Percentiles rank a stretch among this genome's conserved stretches.
Conservation (phyloP, 2,797 vertebrate species). For the Chanos chanos region DNA sequence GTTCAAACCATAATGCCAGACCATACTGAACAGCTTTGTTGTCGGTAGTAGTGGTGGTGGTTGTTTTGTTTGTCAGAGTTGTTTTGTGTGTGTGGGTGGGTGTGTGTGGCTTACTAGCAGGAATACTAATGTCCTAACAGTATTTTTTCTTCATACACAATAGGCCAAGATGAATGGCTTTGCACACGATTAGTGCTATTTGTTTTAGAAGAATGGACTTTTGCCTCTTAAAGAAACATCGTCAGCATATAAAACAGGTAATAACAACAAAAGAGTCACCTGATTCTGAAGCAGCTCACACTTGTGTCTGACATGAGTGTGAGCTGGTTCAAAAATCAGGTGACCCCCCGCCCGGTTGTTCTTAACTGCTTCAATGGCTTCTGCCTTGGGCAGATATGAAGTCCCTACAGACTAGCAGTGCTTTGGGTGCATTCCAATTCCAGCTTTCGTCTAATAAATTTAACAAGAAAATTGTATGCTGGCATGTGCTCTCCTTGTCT, state of each 20-base stretch:
- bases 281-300: too few species aligned
- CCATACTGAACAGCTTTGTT: too few species aligned
- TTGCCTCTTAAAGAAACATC: background rate
- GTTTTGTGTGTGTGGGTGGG: too few species aligned
- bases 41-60: too few species aligned
- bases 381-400: background rate
- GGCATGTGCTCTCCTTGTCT: background rate
- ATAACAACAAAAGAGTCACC: background rate
- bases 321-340: background rate
- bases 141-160: background rate
- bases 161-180: background rate
- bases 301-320: background rate
- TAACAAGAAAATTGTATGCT: slow-evolving; percentile 10
- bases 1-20: too few species aligned
- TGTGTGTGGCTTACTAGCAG: background rate
- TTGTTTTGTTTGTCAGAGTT: too few species aligned
- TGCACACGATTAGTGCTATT: slow-evolving; percentile 15
- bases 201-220: background rate
- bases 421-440: background rate
- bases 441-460: background rate
- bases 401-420: background rate
- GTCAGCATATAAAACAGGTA: slow-evolving; percentile 2
- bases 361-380: background rate
- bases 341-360: background rate
- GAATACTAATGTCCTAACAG: background rate